Conservation (phyloP, 2,797 vertebrate genomes). For the Sebastes trivittatus region DNA sequence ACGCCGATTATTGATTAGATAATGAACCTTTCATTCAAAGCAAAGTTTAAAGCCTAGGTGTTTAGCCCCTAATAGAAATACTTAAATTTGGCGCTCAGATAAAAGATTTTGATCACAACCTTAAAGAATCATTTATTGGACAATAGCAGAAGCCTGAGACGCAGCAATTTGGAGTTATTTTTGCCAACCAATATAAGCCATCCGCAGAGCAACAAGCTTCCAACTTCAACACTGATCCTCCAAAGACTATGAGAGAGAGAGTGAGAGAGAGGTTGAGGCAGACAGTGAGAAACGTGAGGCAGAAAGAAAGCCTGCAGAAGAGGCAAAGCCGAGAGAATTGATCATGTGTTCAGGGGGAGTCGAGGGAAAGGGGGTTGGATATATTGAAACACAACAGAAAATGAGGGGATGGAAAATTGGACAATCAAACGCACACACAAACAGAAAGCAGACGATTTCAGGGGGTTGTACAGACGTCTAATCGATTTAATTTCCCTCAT, state of each 20-base stretch:
- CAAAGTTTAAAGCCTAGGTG: neutral
- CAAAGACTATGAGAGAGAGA: conserved; percentile 29
- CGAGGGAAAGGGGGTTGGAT: neutral
- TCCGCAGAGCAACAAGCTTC: conserved; percentile 62
- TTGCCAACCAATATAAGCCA: conserved; percentile 53
- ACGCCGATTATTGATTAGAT: neutral
- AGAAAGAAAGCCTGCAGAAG: conserved; percentile 18
- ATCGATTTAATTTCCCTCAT: conserved; percentile 74
- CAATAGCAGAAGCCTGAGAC: conserved; percentile 27
- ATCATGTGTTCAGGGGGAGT: conserved; percentile 39
- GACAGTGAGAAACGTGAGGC: conserved; percentile 27
- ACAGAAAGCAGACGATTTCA: conserved; percentile 69
- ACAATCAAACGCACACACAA: conserved; percentile 67
- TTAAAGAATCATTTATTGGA: neutral
- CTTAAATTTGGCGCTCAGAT: neutral
- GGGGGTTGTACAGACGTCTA: conserved; percentile 58
- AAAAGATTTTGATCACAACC: neutral
- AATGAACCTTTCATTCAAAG: neutral
- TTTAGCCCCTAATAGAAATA: neutral
- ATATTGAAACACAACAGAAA: conserved; percentile 64
- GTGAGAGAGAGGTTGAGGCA: conserved; percentile 27
- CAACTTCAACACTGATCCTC: conserved; percentile 59
- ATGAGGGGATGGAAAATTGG: conserved; percentile 68
- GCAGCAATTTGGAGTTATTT: conserved; percentile 63
- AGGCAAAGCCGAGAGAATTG: conserved; percentile 52